Evolutionary conservation across 2,888 invertebrate species (phyloP).

Genomic region (Tillus elongatus): DNA sequence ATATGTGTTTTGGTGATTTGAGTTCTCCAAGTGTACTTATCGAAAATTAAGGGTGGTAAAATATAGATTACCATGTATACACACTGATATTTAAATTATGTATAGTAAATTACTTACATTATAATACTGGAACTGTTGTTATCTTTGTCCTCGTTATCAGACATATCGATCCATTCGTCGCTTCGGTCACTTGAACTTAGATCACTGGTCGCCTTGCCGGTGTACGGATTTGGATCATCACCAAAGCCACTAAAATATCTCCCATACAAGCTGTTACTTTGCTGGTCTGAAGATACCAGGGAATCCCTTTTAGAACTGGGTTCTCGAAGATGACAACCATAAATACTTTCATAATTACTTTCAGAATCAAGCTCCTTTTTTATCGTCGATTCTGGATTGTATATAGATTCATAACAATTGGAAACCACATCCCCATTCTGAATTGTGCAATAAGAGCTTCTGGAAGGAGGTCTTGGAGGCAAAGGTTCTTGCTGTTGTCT

Average conservation of each 20-base stretch:
- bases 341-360: conserved; percentile 27
- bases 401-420: conserved; percentile 43
- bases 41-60: too few relatives aligned
- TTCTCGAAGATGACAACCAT: conserved; percentile 25
- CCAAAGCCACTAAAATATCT: conserved; percentile 31
- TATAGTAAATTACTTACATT: conserved; percentile 46
- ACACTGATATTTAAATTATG: too few relatives aligned
- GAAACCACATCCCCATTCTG: conserved; percentile 48
- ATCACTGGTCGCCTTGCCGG: conserved; percentile 48
- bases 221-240: conserved; percentile 24
- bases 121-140: conserved; percentile 46
- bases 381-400: conserved; percentile 1
- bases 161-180: conserved; percentile 60
- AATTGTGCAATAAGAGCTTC: conserved; percentile 55
- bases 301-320: conserved; percentile 25
- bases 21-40: too few relatives aligned
- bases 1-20: too few relatives aligned
- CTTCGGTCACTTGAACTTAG: conserved; percentile 52
- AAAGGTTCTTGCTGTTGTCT: conserved; percentile 45
- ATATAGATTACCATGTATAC: too few relatives aligned
- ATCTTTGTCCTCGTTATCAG: conserved; percentile 48
- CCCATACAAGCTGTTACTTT: conserved; percentile 54
- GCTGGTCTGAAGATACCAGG: conserved; percentile 51
- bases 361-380: conserved; percentile 15
- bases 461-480: conserved; percentile 45